Conservation (phyloP, 2,797 vertebrate genomes). For the Ceyx erithaca region DNA sequence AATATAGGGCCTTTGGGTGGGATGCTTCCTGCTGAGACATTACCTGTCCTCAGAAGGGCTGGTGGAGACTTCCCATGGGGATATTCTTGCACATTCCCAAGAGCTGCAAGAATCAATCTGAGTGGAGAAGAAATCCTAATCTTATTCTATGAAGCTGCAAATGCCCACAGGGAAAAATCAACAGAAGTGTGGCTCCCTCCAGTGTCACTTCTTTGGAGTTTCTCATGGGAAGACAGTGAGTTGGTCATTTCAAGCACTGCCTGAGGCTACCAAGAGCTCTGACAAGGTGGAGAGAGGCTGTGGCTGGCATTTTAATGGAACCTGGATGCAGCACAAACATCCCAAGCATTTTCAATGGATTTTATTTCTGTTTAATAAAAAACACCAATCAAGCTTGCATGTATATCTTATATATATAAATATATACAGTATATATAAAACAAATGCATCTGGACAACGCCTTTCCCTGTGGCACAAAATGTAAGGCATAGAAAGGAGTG, state of each 20-base stretch:
- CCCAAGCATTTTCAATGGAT: slow-evolving; percentile 50
- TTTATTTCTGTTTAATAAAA: slow-evolving; percentile 77
- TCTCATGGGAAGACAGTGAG: not conserved
- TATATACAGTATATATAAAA: slow-evolving; percentile 83
- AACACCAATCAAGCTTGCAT: slow-evolving; percentile 78
- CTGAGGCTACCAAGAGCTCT: not conserved
- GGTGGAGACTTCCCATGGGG: not conserved
- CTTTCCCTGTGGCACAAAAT: slow-evolving; percentile 85
- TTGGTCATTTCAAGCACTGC: not conserved
- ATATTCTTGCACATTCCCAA: not conserved
- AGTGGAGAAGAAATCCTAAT: not conserved
- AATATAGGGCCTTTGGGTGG: accelerated
- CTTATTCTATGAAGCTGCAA: not conserved
- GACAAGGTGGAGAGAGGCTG: not conserved
- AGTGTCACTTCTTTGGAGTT: not conserved
- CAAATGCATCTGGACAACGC: slow-evolving; percentile 78
- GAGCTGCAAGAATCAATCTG: not conserved
- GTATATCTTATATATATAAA: slow-evolving; percentile 83
- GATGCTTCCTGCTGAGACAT: not conserved
- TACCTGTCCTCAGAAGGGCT: not conserved
- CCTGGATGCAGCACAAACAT: slow-evolving; percentile 55
- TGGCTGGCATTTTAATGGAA: not conserved
- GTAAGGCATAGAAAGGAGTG: slow-evolving; percentile 60
- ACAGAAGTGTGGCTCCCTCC: not conserved
- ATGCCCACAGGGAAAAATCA: not conserved